Evolutionary conservation across 2,888 invertebrate species (phyloP).

Genomic region (Galerucella calmariensis): DNA sequence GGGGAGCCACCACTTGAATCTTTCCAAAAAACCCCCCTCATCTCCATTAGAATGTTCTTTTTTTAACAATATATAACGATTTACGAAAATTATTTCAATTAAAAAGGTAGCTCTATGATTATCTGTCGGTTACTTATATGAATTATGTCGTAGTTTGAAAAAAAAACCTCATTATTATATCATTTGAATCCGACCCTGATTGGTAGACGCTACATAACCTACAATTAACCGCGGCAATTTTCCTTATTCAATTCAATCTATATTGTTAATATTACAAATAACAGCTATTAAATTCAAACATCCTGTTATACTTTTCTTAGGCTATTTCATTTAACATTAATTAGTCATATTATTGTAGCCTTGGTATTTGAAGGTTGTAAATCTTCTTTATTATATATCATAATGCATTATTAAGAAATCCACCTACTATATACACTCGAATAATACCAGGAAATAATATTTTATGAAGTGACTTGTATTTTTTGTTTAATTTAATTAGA

Average conservation of each 20-base stretch:
- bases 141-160: slow-evolving; percentile 11
- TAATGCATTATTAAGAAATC: slow-evolving; percentile 28
- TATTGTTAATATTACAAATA: slow-evolving; percentile 35
- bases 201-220: slow-evolving; percentile 19
- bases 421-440: slow-evolving; percentile 34
- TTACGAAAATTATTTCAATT: not conserved
- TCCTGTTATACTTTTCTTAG: slow-evolving; percentile 54
- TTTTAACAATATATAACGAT: not conserved
- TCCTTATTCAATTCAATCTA: slow-evolving; percentile 29
- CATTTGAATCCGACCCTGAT: slow-evolving; percentile 18
- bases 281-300: slow-evolving; percentile 42
- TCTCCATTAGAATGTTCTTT: not conserved
- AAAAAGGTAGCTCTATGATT: slow-evolving; percentile 8
- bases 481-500: not conserved
- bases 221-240: slow-evolving; percentile 15
- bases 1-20: too few species aligned
- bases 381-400: slow-evolving; percentile 40
- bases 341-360: slow-evolving; percentile 33
- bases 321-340: slow-evolving; percentile 49
- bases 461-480: not conserved
- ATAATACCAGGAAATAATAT: not conserved
- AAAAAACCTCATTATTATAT: slow-evolving; percentile 12
- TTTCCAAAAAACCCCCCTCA: too few species aligned
- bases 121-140: not conserved
- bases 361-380: slow-evolving; percentile 38